Base-by-base conservation (phyloP, 1,140 invertebrate genomes). In the Musca domestica region DNA sequence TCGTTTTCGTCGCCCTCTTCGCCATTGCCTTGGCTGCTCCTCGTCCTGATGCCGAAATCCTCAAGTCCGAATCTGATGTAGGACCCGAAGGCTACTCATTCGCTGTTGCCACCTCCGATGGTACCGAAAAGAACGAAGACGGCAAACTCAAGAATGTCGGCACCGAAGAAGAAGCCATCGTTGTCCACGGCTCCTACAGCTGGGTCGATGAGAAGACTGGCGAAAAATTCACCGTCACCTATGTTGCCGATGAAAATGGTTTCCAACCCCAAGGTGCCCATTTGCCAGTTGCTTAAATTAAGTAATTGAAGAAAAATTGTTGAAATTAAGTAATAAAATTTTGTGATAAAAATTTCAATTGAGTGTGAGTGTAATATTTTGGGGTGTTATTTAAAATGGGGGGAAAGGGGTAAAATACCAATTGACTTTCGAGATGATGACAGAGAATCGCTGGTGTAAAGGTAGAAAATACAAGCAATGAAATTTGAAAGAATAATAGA, bases 121-220 rank as follows among this genome's bases (percentile, higher is more conserved):
- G 88, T 19, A 89, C 88, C 70, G 72, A 77, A 0, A 85, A 84
- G 0, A 83, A 86, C 71, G 88, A 89, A 74, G 80, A 84, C 47
- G 89, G 88, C 9, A 86, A 85, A 73, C 74, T 90, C 70, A 88
- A 89, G 77, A 88, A 89, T 73, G 81, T 85, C 67, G 86, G 85
- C 4, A 85, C 85, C 61, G 85, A 88, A 66, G 82, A 84, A 12
- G 85, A 87, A 71, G 83, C 84, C 14, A 76, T 86, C 69, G 85
- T 87, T 23, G 85, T 85, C 5, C 83, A 87, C 71, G 89, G 89
- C 2, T 85, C 84, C 5, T 88, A 86, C 78, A 81, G 82, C 34
- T 91, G 90, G 83, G 85, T 85, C 23, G 87, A 87, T 17, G 86
- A 88, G 83, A 84, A 25, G 87, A 41, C 34, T 49, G 89, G 89